Conservation (phyloP, 2,113 vertebrate species). For the Hyaena hyaena region DNA sequence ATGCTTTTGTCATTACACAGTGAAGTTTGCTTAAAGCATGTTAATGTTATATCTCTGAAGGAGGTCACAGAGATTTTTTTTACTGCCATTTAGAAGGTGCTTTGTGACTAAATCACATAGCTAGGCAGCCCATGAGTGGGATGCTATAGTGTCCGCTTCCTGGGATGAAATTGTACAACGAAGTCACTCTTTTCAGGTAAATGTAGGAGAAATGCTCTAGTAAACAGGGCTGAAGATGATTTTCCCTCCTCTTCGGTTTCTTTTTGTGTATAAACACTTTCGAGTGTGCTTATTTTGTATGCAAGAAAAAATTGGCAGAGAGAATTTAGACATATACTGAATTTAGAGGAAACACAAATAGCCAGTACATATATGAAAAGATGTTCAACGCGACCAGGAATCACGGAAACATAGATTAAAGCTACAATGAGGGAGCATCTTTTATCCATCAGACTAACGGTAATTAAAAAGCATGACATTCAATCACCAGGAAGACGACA, state of each 20-base stretch:
- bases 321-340: constrained; percentile 45
- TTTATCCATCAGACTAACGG: constrained; percentile 37
- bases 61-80: not conserved
- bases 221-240: constrained; percentile 9
- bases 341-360: constrained; percentile 55
- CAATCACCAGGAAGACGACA: not conserved
- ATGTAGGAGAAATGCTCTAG: constrained; percentile 4
- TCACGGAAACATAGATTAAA: constrained; percentile 62
- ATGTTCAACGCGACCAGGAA: constrained; percentile 48
- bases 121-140: not conserved
- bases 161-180: not conserved
- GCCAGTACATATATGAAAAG: constrained; percentile 62
- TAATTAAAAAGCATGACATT: constrained; percentile 35
- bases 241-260: constrained; percentile 34
- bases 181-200: constrained; percentile 35
- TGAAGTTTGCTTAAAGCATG: not conserved
- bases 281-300: not conserved
- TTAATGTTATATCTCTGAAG: constrained; percentile 15
- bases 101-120: constrained; percentile 8
- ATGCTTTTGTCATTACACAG: not conserved
- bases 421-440: constrained; percentile 47
- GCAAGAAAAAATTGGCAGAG: constrained; percentile 44
- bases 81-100: not conserved
- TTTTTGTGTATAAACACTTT: constrained; percentile 50
- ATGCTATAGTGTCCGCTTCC: not conserved